phyloP scores from a whole-genome alignment of 2,888 invertebrate species.

The Hermaeophaga mercurialis region DNA sequence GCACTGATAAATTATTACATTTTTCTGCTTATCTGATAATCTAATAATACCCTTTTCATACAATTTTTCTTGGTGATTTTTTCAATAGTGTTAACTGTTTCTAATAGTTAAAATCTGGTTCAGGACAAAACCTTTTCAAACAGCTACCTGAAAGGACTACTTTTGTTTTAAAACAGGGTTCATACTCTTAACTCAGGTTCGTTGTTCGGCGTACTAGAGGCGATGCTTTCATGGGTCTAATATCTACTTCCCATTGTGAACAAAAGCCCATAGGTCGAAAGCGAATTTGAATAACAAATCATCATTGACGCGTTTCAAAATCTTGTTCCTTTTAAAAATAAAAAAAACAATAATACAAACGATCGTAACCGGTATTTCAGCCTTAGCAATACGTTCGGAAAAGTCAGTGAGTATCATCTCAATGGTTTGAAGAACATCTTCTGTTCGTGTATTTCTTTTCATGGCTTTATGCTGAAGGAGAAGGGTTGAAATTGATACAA shows the following conservation, averaged over 20 bases:
- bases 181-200: not conserved
- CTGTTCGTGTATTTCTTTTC: not conserved
- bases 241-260: slow-evolving; percentile 28
- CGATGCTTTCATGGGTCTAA: slow-evolving; percentile 16
- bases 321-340: slow-evolving; percentile 18
- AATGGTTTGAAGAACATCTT: not conserved
- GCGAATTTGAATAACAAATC: slow-evolving; percentile 25
- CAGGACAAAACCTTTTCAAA: too few relatives aligned
- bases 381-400: slow-evolving; percentile 2
- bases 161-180: too few relatives aligned
- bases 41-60: too few relatives aligned
- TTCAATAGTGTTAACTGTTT: too few relatives aligned
- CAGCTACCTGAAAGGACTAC: too few relatives aligned
- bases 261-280: slow-evolving; percentile 22
- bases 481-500: slow-evolving; percentile 14
- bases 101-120: too few relatives aligned
- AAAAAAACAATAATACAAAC: slow-evolving; percentile 12
- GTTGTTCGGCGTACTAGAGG: slow-evolving; percentile 3
- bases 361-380: slow-evolving; percentile 22
- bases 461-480: not conserved
- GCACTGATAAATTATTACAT: too few relatives aligned
- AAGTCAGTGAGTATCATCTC: not conserved
- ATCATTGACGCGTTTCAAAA: slow-evolving; percentile 21
- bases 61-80: too few relatives aligned
- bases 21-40: too few relatives aligned